A percentile compares a stretch with the other conserved stretches of the same genome.
Evolutionary conservation across 2,888 invertebrate genomes (phyloP).

Genomic region (Agonum fuliginosum): DNA sequence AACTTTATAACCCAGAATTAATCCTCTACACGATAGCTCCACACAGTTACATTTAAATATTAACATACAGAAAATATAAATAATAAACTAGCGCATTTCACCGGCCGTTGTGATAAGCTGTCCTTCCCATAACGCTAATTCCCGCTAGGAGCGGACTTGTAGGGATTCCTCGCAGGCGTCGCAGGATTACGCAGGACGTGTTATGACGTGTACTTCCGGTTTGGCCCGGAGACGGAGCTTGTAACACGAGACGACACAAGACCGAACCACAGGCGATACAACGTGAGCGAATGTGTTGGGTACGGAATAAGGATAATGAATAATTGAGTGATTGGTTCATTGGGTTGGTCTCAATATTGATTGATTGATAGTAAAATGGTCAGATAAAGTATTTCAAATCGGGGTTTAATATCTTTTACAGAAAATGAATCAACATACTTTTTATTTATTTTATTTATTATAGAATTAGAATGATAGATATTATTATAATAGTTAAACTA

Average conservation of each 20-base stretch:
- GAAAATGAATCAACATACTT: no score
- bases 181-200: not conserved
- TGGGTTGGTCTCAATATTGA: not conserved
- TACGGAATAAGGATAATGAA: not conserved
- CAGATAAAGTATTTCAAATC: not conserved
- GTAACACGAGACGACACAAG: not conserved
- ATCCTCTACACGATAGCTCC: not conserved
- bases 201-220: not conserved
- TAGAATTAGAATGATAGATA: no score
- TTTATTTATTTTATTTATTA: no score
- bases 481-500: no score
- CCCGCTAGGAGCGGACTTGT: not conserved
- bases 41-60: not conserved
- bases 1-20: not conserved
- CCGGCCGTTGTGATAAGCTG: not conserved
- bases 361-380: not conserved
- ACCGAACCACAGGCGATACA: not conserved
- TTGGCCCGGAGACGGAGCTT: not conserved
- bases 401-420: not conserved
- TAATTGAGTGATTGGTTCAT: not conserved
- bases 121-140: not conserved
- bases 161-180: not conserved
- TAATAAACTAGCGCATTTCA: not conserved
- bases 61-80: not conserved
- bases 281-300: not conserved